A percentile compares a stretch with the other conserved stretches of the same genome.
These are phyloP conservation scores for Archivesica marissinica DNA, from an alignment of 1,140 invertebrate genomes.

Conservation along the genomic window DNA sequence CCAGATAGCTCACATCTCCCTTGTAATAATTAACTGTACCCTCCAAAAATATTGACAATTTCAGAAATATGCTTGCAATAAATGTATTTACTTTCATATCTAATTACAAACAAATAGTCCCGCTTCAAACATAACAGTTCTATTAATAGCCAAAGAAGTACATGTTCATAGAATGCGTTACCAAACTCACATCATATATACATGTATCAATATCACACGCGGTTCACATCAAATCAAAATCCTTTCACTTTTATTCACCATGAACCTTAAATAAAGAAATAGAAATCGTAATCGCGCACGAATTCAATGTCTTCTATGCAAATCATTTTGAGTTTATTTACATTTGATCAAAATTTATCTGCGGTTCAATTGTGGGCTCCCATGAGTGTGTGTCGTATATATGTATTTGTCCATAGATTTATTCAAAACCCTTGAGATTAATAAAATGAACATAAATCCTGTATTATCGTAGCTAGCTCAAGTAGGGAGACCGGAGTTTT, in stretches of 20 bases:
- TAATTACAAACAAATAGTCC: no score
- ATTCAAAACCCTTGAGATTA: conserved; percentile 49
- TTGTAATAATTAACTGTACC: no score
- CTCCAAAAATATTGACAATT: no score
- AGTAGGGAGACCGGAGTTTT: not conserved
- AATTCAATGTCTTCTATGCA: conserved; percentile 24
- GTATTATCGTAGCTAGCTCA: conserved; percentile 41
- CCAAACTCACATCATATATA: not conserved
- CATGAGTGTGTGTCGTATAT: conserved; percentile 10
- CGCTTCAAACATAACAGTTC: no score
- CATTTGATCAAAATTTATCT: conserved; percentile 39
- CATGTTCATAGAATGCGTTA: no score
- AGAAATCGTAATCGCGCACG: not conserved
- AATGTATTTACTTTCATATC: no score
- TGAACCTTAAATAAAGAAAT: conserved; percentile 32
- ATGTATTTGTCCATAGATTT: conserved; percentile 57
- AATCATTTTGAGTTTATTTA: conserved; percentile 41
- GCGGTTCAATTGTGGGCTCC: not conserved
- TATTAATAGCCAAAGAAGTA: no score
- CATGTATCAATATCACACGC: not conserved
- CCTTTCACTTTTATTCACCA: conserved; percentile 2
- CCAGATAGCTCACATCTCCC: no score
- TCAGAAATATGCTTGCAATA: no score
- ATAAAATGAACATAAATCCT: conserved; percentile 63
- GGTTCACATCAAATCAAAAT: not conserved